Evolutionary conservation across 2,113 vertebrate species (phyloP).

Genomic region (Amblyopsis rosae): DNA sequence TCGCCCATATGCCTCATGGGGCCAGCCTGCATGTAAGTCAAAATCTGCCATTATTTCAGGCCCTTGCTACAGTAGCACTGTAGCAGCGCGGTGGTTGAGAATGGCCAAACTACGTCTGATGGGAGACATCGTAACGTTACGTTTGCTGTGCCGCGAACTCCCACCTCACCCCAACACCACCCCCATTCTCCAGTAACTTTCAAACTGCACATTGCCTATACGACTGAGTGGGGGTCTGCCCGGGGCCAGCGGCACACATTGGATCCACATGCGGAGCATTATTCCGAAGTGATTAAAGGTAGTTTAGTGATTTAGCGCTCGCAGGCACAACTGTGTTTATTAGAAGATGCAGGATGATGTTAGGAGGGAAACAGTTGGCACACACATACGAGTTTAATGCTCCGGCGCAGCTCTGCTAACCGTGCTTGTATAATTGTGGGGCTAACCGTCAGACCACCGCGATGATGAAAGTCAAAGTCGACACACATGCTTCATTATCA

Average conservation of each 20-base stretch:
- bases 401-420: constrained; percentile 59
- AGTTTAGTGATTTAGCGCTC: constrained; percentile 65
- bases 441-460: constrained; percentile 69
- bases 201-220: constrained; percentile 21
- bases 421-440: constrained; percentile 61
- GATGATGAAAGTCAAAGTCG: constrained; percentile 63
- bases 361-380: constrained; percentile 60
- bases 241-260: constrained; percentile 53
- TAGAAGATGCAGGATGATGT: constrained; percentile 65
- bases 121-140: constrained; percentile 19
- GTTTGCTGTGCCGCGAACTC: constrained; percentile 3
- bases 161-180: background rate
- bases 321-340: constrained; percentile 64
- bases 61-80: constrained; percentile 31
- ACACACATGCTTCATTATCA: constrained; percentile 65
- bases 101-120: constrained; percentile 15
- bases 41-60: constrained; percentile 45
- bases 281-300: constrained; percentile 69
- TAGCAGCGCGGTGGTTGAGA: constrained; percentile 19
- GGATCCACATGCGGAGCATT: constrained; percentile 69
- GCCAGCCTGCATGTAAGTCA: constrained; percentile 33
- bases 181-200: constrained; percentile 4
- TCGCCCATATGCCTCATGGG: constrained; percentile 51
- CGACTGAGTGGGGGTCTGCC: constrained; percentile 31
- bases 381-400: constrained; percentile 48